Base-by-base conservation (phyloP, 2,888 invertebrate genomes). In the Busseola fusca region DNA sequence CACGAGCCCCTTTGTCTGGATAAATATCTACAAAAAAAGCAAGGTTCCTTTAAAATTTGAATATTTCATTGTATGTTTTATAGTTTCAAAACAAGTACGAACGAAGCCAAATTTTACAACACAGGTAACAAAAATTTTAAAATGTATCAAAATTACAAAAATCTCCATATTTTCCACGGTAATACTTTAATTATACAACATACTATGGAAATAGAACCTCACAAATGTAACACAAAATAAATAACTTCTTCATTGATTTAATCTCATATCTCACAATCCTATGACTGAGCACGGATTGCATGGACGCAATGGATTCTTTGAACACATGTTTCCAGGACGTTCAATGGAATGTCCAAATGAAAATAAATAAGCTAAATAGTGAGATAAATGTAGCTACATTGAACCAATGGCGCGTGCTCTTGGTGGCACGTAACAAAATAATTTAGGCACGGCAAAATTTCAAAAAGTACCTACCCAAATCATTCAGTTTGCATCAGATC, bases 241-340 rank as follows among this genome's bases (percentile, higher is more conserved):
- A 84, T 78, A 80, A 59, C 50, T 37, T 62, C 64, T 72, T 69
- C 72, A 81, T 74, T 59, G 72, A 77, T 81, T 72, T 66, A 65
- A 74, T 54, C 54, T 56, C 65, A 60, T 81, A 74, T 69, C 63
- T 78, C 70, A 58, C 60, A 67, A 57, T 40, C 45, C 74, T 18
- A 71, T 66, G 66, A 81, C 81, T 69, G 81, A 72, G 62, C 64
- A 48, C 50, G 56, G n/a, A n/a, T n/a, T n/a, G n/a, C n/a, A n/a
- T n/a, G n/a, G n/a, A n/a, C n/a, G 72, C 72, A 75, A 84, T 75
- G 58, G 70, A 78, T 73, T 78, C 60, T 45, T 63, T 68, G 68
- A 76, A 71, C 84, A 72, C 52, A 64, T 75, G 77, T 84, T 72
- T 71, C 60, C 73, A 81, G n/a, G n/a, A n/a, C n/a, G n/a, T n/a